phyloP scores from a whole-genome alignment of 2,888 invertebrate genomes.

The Trichogramma dendrolimi region DNA sequence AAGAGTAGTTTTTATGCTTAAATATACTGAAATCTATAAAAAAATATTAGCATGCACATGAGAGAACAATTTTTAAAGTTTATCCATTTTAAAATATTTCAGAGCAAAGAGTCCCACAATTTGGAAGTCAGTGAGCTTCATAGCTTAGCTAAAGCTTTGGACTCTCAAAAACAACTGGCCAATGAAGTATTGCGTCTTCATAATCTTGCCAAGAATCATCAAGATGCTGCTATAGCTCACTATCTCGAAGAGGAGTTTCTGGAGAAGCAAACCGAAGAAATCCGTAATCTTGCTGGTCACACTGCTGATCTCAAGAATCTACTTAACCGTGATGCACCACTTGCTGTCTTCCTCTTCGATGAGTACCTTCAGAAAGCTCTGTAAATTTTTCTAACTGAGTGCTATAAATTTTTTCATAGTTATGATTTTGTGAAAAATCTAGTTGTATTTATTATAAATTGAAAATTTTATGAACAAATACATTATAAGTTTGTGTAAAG shows the following conservation, averaged over 20 bases:
- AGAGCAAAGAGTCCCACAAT: slow-evolving; percentile 38
- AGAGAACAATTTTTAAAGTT: background rate
- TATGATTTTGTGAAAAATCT: background rate
- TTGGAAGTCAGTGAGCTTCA: slow-evolving; percentile 66
- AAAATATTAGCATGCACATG: background rate
- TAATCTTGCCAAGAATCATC: slow-evolving; percentile 64
- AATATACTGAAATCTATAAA: too few species aligned
- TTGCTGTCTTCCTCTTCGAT: slow-evolving; percentile 72
- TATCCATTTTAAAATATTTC: slow-evolving; percentile 11
- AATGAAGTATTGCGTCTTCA: slow-evolving; percentile 67
- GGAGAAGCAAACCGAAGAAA: slow-evolving; percentile 62
- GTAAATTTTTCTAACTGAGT: slow-evolving; percentile 29
- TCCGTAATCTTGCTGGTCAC: slow-evolving; percentile 71
- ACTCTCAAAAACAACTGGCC: slow-evolving; percentile 70
- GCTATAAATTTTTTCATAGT: slow-evolving; percentile 3
- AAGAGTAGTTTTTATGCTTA: too few species aligned
- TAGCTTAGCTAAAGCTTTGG: slow-evolving; percentile 70
- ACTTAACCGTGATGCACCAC: slow-evolving; percentile 60
- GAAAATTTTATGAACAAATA: too few species aligned
- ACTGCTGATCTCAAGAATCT: slow-evolving; percentile 68
- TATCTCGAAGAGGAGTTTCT: slow-evolving; percentile 76
- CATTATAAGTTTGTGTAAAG: too few species aligned
- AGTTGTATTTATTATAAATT: too few species aligned
- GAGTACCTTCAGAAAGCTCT: slow-evolving; percentile 54
- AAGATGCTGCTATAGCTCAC: slow-evolving; percentile 58